phyloP scores from a whole-genome alignment of 2,797 vertebrate species.

The Xiphorhynchus erythropygius region DNA sequence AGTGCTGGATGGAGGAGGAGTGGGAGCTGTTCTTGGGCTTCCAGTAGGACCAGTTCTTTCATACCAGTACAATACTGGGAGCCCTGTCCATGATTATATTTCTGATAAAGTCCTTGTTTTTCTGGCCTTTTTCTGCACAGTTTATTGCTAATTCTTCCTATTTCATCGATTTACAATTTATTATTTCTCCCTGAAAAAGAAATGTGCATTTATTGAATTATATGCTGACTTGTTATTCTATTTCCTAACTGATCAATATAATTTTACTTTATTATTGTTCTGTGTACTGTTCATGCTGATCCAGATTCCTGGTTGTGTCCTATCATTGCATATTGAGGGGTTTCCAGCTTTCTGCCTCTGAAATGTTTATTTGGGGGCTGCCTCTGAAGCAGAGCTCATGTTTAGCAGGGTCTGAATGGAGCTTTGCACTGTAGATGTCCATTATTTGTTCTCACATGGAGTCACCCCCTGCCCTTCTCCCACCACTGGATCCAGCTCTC shows the following conservation, averaged over 20 bases:
- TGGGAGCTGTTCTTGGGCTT: background rate
- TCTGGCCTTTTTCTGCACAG: background rate
- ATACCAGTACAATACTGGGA: background rate
- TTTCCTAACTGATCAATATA: background rate
- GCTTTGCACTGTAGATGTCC: background rate
- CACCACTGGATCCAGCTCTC: background rate
- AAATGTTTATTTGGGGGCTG: background rate
- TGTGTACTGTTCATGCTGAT: background rate
- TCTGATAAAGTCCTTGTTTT: background rate
- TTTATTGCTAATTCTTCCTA: background rate
- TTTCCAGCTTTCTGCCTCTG: background rate
- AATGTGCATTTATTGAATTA: background rate
- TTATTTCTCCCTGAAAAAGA: background rate
- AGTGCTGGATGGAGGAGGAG: background rate
- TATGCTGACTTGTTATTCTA: background rate
- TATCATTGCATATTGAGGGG: background rate
- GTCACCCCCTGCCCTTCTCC: background rate
- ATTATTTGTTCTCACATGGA: background rate
- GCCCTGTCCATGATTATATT: rapidly evolving
- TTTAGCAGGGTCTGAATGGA: background rate
- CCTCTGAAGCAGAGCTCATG: background rate
- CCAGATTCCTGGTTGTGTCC: background rate
- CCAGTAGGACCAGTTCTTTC: background rate
- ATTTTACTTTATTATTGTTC: background rate
- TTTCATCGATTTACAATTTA: background rate